Evolutionary conservation across 92 coral and sea anemone species (phyloP), one percentile per base, ranked within the genome.

Genomic region (Metridium senile): DNA sequence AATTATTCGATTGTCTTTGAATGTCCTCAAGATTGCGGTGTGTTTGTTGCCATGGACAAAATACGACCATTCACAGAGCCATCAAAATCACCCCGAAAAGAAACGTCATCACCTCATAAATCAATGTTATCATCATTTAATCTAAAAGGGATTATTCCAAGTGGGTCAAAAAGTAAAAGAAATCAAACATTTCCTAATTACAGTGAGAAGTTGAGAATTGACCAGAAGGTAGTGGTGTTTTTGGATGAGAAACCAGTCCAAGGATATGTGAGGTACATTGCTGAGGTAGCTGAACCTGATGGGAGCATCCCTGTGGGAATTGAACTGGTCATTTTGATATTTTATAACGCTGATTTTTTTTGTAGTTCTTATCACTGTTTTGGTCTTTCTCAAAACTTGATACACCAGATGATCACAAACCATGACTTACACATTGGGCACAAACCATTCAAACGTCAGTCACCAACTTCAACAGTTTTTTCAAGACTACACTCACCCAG

Each of bases 31-130:
- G 91, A 94, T 47, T 83, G 85, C 67, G 98, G 98, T 0, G 89
- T 93, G 16, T 93, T 90, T 86, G 98, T 93, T 52, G 71, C 92
- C 11, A 62, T 94, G 66, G 98, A 94, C 69, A 89, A 84, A 81
- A 49, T 94, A 8, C 75, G 76, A 33, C 68, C 83, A 25, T 62
- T 53, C 21, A 85, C 70, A 30, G 89, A 81, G 27, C 8, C 65
- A 16, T 63, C 61, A 11, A 66, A 74, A 33, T 56, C 89, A 54
- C 84, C 84, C 21, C 39, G 57, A 74, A 43, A 35, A 8, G 76
- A 82, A 74, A 29, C 22, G 29, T 39, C 70, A 0, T 35, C 82
- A 27, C 20, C 43, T 10, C 22, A 74, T 23, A 74, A 59, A 45
- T 74, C 79, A 30, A 69, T n/a, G 26, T 32, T 17, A 2, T 10